Evolutionary conservation across 2,113 vertebrate genomes (phyloP).

Genomic region (Stigmatopora argus): DNA sequence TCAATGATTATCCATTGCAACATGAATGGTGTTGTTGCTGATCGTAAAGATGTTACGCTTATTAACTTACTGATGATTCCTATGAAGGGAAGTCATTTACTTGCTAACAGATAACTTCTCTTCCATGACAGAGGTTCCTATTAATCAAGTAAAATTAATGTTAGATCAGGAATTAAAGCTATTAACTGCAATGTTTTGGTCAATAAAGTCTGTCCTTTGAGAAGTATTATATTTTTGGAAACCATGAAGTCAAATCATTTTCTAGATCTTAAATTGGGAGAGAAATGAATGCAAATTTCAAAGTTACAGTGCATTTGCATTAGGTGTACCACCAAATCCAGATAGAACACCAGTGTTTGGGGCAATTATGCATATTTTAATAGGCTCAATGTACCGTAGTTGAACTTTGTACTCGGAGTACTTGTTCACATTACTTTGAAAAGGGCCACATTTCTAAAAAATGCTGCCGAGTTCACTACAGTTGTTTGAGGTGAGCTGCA

Average conservation of each 20-base stretch:
- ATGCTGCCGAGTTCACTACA: conserved; percentile 4
- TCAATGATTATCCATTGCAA: conserved; percentile 28
- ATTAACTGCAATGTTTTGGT: no score
- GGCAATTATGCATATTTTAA: no score
- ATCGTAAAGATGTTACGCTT: conserved; percentile 31
- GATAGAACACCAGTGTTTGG: no score
- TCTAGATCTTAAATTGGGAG: no score
- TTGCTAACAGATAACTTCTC: neutral
- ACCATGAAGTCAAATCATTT: no score
- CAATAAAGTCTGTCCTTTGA: no score
- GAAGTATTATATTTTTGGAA: no score
- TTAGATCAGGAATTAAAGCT: no score
- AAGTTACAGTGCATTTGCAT: no score
- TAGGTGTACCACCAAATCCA: no score
- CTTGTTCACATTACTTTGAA: conserved; percentile 21
- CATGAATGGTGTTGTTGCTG: conserved; percentile 28
- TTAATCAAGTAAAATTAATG: neutral
- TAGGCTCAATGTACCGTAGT: neutral
- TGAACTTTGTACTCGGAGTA: conserved; percentile 14
- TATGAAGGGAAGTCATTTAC: neutral
- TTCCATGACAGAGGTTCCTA: neutral
- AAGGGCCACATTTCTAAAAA: conserved; percentile 5
- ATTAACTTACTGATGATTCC: conserved; percentile 39
- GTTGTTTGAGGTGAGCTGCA: conserved; percentile 14
- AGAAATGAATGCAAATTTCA: no score